Evolutionary conservation across 2,797 vertebrate genomes (phyloP).

Genomic region (Microctenopoma stevenorrisi): DNA sequence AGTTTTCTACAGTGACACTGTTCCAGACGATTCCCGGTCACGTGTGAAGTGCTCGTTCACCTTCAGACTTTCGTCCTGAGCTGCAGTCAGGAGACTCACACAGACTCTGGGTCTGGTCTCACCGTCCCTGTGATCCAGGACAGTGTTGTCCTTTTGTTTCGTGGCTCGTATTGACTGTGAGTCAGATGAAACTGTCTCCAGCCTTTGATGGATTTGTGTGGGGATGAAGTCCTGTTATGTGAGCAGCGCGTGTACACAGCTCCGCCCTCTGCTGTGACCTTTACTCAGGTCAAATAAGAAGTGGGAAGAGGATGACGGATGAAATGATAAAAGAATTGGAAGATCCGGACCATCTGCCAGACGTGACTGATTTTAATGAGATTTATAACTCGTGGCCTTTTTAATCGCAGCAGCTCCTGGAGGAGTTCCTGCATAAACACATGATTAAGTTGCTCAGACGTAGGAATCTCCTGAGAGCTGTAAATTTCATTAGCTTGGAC

Average conservation of each 20-base stretch:
- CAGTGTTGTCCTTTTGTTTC: too few relatives aligned
- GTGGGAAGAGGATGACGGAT: not conserved
- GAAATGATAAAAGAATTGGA: fast-evolving
- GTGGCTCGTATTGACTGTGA: too few relatives aligned
- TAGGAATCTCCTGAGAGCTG: slow-evolving; percentile 16
- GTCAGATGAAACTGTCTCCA: too few relatives aligned
- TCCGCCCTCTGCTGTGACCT: too few relatives aligned
- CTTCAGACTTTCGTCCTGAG: not conserved
- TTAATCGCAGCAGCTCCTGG: not conserved
- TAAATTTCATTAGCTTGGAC: slow-evolving; percentile 15
- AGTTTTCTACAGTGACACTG: slow-evolving; percentile 76
- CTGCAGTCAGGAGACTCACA: too few relatives aligned
- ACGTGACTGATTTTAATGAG: slow-evolving; percentile 11
- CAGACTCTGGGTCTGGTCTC: too few relatives aligned
- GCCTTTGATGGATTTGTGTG: too few relatives aligned
- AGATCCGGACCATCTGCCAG: not conserved
- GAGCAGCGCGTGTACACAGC: too few relatives aligned
- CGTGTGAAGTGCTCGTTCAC: not conserved
- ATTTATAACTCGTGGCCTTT: slow-evolving; percentile 3
- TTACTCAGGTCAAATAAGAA: too few relatives aligned
- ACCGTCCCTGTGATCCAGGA: too few relatives aligned
- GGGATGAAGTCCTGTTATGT: too few relatives aligned
- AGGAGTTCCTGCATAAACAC: slow-evolving; percentile 22
- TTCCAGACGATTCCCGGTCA: not conserved
- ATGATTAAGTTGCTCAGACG: slow-evolving; percentile 6